Evolutionary conservation across 35 echinoderm and acorn worm species (phyloP).

Genomic region (Eucidaris tribuloides): DNA sequence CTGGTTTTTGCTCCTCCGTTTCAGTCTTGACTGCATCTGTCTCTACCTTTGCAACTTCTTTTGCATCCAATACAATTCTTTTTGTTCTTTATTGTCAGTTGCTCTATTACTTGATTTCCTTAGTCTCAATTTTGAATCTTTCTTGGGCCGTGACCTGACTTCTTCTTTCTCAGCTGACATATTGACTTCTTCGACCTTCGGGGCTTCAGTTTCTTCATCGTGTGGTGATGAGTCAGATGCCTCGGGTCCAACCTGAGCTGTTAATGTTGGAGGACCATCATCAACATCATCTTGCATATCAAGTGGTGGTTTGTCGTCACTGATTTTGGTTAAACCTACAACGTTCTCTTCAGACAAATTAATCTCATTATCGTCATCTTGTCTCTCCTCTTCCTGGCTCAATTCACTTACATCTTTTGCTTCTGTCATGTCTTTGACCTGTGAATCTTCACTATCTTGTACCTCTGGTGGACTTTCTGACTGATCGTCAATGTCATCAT

Average conservation of each 20-base stretch:
- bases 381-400: neutral
- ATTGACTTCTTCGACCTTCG: slow-evolving; percentile 7
- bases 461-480: slow-evolving; percentile 16
- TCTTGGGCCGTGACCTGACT: slow-evolving; percentile 38
- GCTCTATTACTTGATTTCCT: slow-evolving; percentile 25
- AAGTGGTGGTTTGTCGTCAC: slow-evolving; percentile 15
- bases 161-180: slow-evolving; percentile 30
- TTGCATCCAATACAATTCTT: slow-evolving; percentile 16
- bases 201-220: slow-evolving; percentile 50
- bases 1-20: neutral
- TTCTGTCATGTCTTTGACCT: neutral
- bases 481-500: slow-evolving; percentile 20
- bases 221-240: slow-evolving; percentile 4
- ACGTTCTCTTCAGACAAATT: neutral
- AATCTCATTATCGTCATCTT: neutral
- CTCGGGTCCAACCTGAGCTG: neutral
- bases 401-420: neutral
- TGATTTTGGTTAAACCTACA: slow-evolving; percentile 11
- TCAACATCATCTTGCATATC: slow-evolving; percentile 28
- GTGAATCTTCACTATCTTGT: slow-evolving; percentile 33
- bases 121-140: slow-evolving; percentile 40
- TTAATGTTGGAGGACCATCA: neutral
- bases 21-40: neutral
- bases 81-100: slow-evolving; percentile 24
- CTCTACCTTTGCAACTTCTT: slow-evolving; percentile 25